Conservation (phyloP, 1,140 invertebrate genomes). For the Heliconius congener region DNA sequence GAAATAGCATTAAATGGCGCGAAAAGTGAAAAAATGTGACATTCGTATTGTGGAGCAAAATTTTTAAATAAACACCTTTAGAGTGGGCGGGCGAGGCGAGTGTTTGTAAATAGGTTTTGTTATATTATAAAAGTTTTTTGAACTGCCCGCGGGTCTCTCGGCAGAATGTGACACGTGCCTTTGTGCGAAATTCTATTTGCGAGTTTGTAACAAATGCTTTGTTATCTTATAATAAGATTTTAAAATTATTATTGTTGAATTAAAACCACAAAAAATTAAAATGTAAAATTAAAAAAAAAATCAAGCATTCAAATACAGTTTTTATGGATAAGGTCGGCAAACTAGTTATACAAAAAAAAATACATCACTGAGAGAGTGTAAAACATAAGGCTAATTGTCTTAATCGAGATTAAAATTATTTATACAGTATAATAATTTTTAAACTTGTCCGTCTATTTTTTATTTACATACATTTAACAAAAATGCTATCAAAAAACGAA, state of each 20-base stretch:
- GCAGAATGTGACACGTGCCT: slow-evolving; percentile 59
- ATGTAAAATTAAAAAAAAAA: background rate
- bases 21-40: slow-evolving; percentile 71
- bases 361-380: too few species aligned
- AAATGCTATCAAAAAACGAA: too few species aligned
- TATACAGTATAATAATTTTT: too few species aligned
- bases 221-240: slow-evolving; percentile 13
- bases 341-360: too few species aligned
- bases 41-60: slow-evolving; percentile 69
- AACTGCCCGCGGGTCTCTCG: slow-evolving; percentile 41
- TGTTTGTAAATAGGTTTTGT: slow-evolving; percentile 80
- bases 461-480: too few species aligned
- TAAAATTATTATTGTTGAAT: slow-evolving; percentile 6
- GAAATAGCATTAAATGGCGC: slow-evolving; percentile 79
- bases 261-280: slow-evolving; percentile 1
- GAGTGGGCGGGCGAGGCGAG: slow-evolving; percentile 73
- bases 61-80: slow-evolving; percentile 80
- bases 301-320: background rate
- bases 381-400: too few species aligned
- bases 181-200: slow-evolving; percentile 19
- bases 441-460: too few species aligned
- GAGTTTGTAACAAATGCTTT: background rate
- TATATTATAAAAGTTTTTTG: slow-evolving; percentile 64
- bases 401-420: too few species aligned
- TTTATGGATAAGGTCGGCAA: too few species aligned